Base-by-base conservation (phyloP, 92 coral and sea anemone species). In the Phenganax marumi region DNA sequence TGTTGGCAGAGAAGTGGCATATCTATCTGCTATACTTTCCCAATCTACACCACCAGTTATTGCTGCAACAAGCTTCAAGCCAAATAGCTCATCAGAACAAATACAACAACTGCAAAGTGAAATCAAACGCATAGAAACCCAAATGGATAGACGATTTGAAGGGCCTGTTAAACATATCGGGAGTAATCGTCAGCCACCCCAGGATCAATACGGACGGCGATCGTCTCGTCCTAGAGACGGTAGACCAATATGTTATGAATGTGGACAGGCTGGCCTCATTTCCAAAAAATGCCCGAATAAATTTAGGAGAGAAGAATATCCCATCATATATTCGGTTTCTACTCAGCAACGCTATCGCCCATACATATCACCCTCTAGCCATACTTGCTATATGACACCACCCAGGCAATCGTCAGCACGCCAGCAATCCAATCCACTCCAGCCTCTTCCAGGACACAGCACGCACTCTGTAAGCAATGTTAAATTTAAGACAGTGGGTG, bases 241-340 rank as follows among this genome's bases (percentile, higher is more conserved):
- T 61, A 61, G 68, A 61, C n/a, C n/a, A n/a, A n/a, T 61, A 17
- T 61, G 68, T 61, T 61, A 61, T 61, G 68, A 61, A 26, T 61
- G n/a, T n/a, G n/a, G n/a, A n/a, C n/a, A n/a, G n/a, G n/a, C n/a
- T n/a, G n/a, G n/a, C n/a, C n/a, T n/a, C 68, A 61, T 61, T 61
- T 61, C 68, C 17, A 7, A 26, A 61, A 61, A 61, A 17, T 61
- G 68, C 68, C 68, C 68, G 22, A 61, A 61, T 61, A 26, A 26
- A 61, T 8, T 61, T 8, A 26, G n/a, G 22, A 26, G 68, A 17
- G 68, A 61, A 61, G 22, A 61, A 61, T 26, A 61, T n/a, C n/a
- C n/a, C n/a, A n/a, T n/a, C n/a, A n/a, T n/a, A n/a, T n/a, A n/a
- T n/a, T n/a, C n/a, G n/a, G n/a, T n/a, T n/a, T n/a, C n/a, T n/a